These are phyloP conservation scores for Pemphigus obesinymphae DNA, from an alignment of 1,140 invertebrate genomes.

Conservation along the genomic window DNA sequence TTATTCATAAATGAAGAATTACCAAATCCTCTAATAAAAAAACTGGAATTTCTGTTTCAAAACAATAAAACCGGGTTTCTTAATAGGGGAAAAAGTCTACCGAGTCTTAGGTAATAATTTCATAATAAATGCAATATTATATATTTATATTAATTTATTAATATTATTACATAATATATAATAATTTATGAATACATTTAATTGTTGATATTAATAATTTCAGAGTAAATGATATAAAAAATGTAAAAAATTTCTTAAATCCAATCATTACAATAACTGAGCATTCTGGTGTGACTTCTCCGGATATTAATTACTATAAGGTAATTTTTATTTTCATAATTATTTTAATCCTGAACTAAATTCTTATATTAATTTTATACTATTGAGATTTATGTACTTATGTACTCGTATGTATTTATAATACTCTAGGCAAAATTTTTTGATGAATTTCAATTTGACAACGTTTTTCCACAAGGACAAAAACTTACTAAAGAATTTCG, in stretches of 20 bases:
- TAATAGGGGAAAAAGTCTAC: slow-evolving; percentile 92
- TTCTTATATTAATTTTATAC: background rate
- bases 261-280: slow-evolving; percentile 95
- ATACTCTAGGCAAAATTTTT: background rate
- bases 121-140: background rate
- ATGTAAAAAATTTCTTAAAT: slow-evolving; percentile 56
- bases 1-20: slow-evolving; percentile 17
- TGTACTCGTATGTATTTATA: no score
- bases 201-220: background rate
- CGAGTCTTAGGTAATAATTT: slow-evolving; percentile 74
- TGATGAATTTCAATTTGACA: slow-evolving; percentile 49
- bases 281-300: slow-evolving; percentile 83
- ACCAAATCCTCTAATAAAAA: slow-evolving; percentile 20
- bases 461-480: slow-evolving; percentile 53
- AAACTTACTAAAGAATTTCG: slow-evolving; percentile 24
- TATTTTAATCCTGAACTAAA: background rate
- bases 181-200: background rate
- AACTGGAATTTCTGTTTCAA: slow-evolving; percentile 16
- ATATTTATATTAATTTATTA: background rate
- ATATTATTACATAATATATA: no score
- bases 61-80: slow-evolving; percentile 57
- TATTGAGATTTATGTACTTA: no score
- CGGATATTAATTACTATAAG: slow-evolving; percentile 61
- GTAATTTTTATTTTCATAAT: slow-evolving; percentile 52
- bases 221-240: slow-evolving; percentile 37